Conservation (phyloP, 1,140 invertebrate species). For the Drusus annulatus region DNA sequence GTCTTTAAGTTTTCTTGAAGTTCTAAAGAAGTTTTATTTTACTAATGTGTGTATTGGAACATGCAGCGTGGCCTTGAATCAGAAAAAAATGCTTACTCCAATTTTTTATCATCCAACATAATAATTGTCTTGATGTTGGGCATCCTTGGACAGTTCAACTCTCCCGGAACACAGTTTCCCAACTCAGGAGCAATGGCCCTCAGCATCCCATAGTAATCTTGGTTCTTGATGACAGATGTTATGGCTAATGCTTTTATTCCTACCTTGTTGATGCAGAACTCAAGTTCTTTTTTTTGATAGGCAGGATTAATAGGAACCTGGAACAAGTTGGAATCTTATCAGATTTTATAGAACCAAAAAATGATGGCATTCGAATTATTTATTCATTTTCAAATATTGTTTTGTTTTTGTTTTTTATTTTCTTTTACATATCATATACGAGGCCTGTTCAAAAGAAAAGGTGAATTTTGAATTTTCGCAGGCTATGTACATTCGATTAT, state of each 20-base stretch:
- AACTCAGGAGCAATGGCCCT: slow-evolving; percentile 66
- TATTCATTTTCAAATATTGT: no score
- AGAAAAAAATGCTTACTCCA: slow-evolving; percentile 66
- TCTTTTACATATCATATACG: no score
- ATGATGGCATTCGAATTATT: not conserved
- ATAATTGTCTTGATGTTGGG: slow-evolving; percentile 71
- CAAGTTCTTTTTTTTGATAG: slow-evolving; percentile 80
- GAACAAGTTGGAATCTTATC: not conserved
- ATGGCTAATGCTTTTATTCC: slow-evolving; percentile 78
- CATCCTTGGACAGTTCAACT: slow-evolving; percentile 63
- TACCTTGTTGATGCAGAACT: slow-evolving; percentile 84
- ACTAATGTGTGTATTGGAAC: no score
- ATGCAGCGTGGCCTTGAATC: not conserved
- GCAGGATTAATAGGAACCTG: slow-evolving; percentile 86
- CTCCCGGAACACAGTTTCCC: slow-evolving; percentile 57
- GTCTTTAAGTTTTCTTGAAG: no score
- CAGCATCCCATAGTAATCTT: slow-evolving; percentile 81
- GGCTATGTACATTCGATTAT: no score
- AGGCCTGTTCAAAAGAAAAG: no score
- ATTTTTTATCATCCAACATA: slow-evolving; percentile 66
- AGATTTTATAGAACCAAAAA: not conserved
- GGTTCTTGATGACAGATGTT: slow-evolving; percentile 74
- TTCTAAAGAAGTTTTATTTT: no score
- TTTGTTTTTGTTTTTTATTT: no score
- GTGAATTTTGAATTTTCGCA: no score